Conservation (phyloP, 2,113 vertebrate genomes). For the Salminus brasiliensis region DNA sequence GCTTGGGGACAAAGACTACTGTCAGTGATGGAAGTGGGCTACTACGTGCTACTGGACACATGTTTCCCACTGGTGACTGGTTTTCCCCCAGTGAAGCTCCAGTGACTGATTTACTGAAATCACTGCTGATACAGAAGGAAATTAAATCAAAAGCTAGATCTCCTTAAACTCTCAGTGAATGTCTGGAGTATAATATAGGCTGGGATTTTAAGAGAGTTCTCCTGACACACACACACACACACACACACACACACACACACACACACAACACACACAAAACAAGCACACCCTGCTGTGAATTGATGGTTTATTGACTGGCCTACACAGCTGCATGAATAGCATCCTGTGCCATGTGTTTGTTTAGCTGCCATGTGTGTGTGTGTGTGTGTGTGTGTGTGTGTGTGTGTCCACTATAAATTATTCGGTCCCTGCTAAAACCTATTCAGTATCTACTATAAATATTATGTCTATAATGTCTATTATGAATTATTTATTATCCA, state of each 20-base stretch:
- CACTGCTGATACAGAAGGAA: no score
- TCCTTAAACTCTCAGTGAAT: background rate
- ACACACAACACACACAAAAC: no score
- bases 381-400: background rate
- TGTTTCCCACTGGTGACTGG: no score
- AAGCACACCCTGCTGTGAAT: background rate
- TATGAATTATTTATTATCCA: background rate
- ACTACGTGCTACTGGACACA: no score
- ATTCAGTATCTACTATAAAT: background rate
- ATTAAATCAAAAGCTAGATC: no score
- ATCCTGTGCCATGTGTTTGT: background rate
- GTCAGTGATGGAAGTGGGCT: no score
- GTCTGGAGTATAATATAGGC: background rate
- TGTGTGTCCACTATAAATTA: background rate
- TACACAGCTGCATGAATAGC: background rate
- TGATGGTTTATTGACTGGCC: conserved; percentile 17
- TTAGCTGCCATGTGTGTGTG: background rate
- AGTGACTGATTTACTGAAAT: no score
- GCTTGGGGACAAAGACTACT: no score
- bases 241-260: no score
- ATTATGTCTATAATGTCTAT: background rate
- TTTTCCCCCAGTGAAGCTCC: no score
- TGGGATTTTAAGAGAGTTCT: background rate
- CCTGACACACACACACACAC: background rate
- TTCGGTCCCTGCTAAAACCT: background rate